A percentile compares a stretch with the other conserved stretches of the same genome.
Conservation (phyloP, 2,113 vertebrate species). For the Terrapene triunguis region DNA sequence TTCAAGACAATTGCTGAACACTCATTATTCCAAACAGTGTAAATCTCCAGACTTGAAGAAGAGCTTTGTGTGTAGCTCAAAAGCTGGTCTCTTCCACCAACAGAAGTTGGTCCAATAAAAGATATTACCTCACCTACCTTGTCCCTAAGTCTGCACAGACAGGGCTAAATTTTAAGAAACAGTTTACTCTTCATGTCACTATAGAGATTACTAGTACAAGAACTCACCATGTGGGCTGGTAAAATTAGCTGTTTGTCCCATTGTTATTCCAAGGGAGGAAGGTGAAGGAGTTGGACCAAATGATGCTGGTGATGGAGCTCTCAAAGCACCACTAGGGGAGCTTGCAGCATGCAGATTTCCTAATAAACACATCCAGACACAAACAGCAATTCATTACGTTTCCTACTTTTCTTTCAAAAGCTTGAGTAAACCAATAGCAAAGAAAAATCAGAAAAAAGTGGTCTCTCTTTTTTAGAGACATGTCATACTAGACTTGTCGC, state of each 20-base stretch:
- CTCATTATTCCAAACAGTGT: background rate
- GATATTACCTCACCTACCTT: background rate
- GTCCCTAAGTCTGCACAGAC: background rate
- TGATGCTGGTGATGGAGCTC: constrained; percentile 95
- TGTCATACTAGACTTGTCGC: background rate
- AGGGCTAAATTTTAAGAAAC: background rate
- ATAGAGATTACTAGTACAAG: background rate
- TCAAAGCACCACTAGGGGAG: constrained; percentile 97
- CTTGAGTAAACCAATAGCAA: background rate
- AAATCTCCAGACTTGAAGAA: background rate
- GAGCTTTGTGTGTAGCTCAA: background rate
- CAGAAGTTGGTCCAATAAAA: background rate
- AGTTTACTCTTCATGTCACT: background rate
- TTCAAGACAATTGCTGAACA: background rate
- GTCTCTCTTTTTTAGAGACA: background rate
- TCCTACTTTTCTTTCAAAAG: background rate
- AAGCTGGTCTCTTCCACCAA: background rate
- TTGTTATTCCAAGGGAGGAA: constrained; percentile 98
- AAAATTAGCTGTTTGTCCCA: constrained; percentile 97
- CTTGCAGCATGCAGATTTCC: constrained; percentile 97
- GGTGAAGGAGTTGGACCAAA: constrained; percentile 98
- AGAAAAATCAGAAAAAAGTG: background rate
- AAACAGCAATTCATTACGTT: background rate
- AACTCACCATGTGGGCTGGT: constrained; percentile 98
- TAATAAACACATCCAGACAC: constrained; percentile 75